phyloP scores from a whole-genome alignment of 2,113 vertebrate genomes.

The Podocnemis expansa region DNA sequence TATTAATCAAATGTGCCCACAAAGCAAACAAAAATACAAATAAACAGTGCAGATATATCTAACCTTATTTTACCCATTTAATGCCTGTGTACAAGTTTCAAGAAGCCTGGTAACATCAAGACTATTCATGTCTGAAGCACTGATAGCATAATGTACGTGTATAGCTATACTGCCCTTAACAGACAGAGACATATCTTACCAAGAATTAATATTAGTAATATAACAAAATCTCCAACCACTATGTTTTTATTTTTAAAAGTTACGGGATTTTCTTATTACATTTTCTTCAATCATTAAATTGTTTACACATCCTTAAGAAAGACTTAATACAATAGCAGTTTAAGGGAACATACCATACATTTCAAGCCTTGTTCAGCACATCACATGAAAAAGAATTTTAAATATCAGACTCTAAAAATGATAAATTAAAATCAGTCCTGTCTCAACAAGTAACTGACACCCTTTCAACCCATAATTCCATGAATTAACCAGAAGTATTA shows the following conservation, averaged over 20 bases:
- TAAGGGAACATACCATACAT: neutral
- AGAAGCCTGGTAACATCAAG: neutral
- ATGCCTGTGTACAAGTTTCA: constrained; percentile 1
- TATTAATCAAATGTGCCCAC: constrained; percentile 44
- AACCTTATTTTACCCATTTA: constrained; percentile 7
- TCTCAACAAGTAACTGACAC: constrained; percentile 38
- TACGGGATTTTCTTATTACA: constrained; percentile 17
- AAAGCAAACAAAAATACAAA: constrained; percentile 25
- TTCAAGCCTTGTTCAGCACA: constrained; percentile 17
- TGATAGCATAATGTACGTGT: neutral
- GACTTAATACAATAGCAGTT: neutral
- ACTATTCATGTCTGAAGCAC: constrained; percentile 16
- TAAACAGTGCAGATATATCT: neutral
- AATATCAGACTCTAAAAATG: constrained; percentile 15
- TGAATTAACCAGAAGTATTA: constrained; percentile 26
- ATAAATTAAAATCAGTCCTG: constrained; percentile 46
- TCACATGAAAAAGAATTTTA: constrained; percentile 45
- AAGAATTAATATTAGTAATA: neutral
- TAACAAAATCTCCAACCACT: constrained; percentile 7
- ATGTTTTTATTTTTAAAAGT: constrained; percentile 49
- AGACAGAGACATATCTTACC: constrained; percentile 20
- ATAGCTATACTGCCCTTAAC: neutral
- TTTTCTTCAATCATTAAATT: neutral
- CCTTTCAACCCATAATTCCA: constrained; percentile 46
- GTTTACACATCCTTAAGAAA: neutral